Base-by-base conservation (phyloP, 2,888 invertebrate genomes). In the Lasioglossum pauxillum region DNA sequence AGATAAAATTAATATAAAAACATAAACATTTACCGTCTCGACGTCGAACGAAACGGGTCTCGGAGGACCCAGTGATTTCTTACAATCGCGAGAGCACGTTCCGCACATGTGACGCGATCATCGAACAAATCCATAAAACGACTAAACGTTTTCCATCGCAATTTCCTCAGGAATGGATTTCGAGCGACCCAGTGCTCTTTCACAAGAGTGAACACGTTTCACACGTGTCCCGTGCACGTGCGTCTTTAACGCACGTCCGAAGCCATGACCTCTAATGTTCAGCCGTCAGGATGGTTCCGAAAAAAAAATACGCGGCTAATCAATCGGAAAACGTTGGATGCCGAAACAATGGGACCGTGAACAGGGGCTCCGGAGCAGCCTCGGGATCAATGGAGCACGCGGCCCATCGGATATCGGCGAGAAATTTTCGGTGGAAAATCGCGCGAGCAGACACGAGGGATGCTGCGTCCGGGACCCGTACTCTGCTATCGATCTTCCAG, bases 401-500 rank as follows among this genome's bases (percentile, higher is more conserved):
- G 75, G 75, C 38, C 27, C 27, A 31, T 64, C 64, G n/a, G 23
- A 69, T 69, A 69, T 69, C 69, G 69, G 38, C 53, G 64, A 75
- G 80, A 75, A 90, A 83, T 87, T 87, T 89, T 87, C 80, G 76
- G 83, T 80, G 78, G 83, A 90, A 90, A 90, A 90, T 89, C 87
- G 90, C 85, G 72, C 79, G 79, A 67, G 80, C 83, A 79, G 80
- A 80, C 82, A 77, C 80, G 76, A 82, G 82, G 82, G 87, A 90
- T 90, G 90, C 90, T 90, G 90, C 77, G 90, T 90, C 89, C 89
- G 90, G 90, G 89, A 89, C 83, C 85, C 87, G 90, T 91, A 91
- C 92, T 92, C 89, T 73, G 89, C 92, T 95, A 95, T 95, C 95
- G 95, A 95, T 95, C 94, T 93, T 89, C 86, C 90, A 90, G 92